Evolutionary conservation across 2,113 vertebrate genomes (phyloP).

Genomic region (Calidris pygmaea): DNA sequence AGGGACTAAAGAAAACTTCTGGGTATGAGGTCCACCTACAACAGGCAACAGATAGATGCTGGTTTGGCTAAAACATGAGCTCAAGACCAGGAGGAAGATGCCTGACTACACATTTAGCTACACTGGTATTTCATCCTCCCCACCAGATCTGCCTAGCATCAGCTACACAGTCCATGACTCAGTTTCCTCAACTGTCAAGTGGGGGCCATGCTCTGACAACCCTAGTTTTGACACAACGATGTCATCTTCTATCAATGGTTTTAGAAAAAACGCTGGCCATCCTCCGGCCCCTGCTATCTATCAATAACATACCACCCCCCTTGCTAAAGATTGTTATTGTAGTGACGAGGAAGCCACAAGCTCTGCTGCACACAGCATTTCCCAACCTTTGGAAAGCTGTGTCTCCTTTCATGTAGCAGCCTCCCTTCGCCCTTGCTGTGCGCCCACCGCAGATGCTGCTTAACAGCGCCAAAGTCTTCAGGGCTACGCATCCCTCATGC

Average conservation of each 20-base stretch:
- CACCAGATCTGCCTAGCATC: background rate
- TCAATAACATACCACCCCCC: background rate
- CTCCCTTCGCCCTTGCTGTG: background rate
- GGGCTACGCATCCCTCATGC: background rate
- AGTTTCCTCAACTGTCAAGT: background rate
- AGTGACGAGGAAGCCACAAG: background rate
- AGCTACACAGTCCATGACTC: background rate
- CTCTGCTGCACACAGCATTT: background rate
- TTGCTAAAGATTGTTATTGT: background rate
- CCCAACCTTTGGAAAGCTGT: background rate
- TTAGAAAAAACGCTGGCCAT: background rate
- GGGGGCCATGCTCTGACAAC: background rate
- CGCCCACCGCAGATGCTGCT: background rate
- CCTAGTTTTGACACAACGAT: background rate
- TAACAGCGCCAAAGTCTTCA: background rate
- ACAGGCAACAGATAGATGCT: background rate
- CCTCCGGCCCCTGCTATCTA: background rate
- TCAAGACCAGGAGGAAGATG: background rate
- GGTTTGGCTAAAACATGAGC: background rate
- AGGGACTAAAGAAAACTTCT: background rate
- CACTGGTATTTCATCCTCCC: background rate
- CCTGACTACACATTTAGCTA: background rate
- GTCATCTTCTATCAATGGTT: background rate
- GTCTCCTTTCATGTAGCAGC: background rate
- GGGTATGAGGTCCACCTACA: background rate